phyloP scores from a whole-genome alignment of 2,797 vertebrate genomes.

The Melanotaenia nigrans region DNA sequence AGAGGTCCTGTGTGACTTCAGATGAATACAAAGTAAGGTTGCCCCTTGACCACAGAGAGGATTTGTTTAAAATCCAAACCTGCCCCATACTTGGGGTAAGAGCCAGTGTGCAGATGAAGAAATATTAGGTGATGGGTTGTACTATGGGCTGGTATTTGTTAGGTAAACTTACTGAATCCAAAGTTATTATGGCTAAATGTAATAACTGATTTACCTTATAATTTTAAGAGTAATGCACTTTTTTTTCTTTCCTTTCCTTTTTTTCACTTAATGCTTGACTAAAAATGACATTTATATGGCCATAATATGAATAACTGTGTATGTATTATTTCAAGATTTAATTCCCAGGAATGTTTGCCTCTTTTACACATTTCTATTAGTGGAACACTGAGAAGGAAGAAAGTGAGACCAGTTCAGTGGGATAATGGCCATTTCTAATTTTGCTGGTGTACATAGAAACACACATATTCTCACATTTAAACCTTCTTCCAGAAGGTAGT shows the following conservation, averaged over 20 bases:
- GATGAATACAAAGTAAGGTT: constrained; percentile 60
- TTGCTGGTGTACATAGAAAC: background rate
- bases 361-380: background rate
- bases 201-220: background rate
- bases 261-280: background rate
- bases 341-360: too few relatives aligned
- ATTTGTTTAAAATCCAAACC: constrained; percentile 44
- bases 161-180: constrained; percentile 10
- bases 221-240: background rate
- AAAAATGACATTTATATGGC: background rate
- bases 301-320: background rate
- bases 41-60: constrained; percentile 46
- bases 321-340: background rate
- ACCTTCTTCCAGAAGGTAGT: constrained; percentile 47
- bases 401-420: constrained; percentile 10
- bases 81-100: constrained; percentile 12
- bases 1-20: constrained; percentile 34
- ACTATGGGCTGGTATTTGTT: constrained; percentile 6
- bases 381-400: constrained; percentile 5
- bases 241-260: background rate
- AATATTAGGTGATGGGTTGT: constrained; percentile 7
- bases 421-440: constrained; percentile 16
- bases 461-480: constrained; percentile 46
- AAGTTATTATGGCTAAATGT: background rate
- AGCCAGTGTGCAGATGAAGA: constrained; percentile 7